These are phyloP conservation scores for Oscheius myriophilus DNA, from an alignment of 2,888 invertebrate species.

Conservation along the genomic window DNA sequence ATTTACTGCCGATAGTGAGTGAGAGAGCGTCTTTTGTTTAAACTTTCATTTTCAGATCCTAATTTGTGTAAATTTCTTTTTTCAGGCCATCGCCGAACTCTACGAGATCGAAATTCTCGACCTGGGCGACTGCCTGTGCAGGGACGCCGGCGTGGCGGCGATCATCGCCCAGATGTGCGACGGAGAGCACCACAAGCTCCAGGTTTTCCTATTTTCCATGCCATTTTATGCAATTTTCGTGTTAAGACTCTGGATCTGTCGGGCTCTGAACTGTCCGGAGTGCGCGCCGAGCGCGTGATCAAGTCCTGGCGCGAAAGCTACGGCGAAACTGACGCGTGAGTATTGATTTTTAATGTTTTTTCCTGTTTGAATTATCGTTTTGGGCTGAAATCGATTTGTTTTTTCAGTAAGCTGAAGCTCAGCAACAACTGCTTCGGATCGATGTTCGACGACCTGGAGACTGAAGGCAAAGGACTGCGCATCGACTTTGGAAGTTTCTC, in stretches of 20 bases:
- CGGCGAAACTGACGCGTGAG: neutral
- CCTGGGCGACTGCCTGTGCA: slow-evolving; percentile 75
- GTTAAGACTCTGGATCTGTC: slow-evolving; percentile 42
- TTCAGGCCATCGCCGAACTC: slow-evolving; percentile 78
- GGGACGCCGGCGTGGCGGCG: slow-evolving; percentile 77
- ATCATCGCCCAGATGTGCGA: slow-evolving; percentile 79
- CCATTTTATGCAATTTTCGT: no score
- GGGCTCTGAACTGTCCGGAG: slow-evolving; percentile 45
- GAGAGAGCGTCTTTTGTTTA: no score
- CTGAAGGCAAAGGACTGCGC: neutral
- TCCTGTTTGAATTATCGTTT: neutral
- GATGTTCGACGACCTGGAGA: slow-evolving; percentile 2
- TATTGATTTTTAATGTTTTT: neutral
- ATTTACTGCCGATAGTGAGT: no score
- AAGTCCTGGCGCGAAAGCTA: slow-evolving; percentile 32
- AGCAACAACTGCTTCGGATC: slow-evolving; percentile 8
- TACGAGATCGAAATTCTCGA: slow-evolving; percentile 75
- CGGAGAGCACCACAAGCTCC: slow-evolving; percentile 38
- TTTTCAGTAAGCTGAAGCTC: slow-evolving; percentile 10
- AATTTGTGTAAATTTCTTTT: slow-evolving; percentile 15
- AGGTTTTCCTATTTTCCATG: slow-evolving; percentile 28
- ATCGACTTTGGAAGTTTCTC: neutral
- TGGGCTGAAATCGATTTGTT: neutral
- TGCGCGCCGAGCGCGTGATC: slow-evolving; percentile 33
- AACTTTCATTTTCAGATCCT: no score